phyloP scores from a whole-genome alignment of 2,888 invertebrate genomes.

The Xestia xanthographa region DNA sequence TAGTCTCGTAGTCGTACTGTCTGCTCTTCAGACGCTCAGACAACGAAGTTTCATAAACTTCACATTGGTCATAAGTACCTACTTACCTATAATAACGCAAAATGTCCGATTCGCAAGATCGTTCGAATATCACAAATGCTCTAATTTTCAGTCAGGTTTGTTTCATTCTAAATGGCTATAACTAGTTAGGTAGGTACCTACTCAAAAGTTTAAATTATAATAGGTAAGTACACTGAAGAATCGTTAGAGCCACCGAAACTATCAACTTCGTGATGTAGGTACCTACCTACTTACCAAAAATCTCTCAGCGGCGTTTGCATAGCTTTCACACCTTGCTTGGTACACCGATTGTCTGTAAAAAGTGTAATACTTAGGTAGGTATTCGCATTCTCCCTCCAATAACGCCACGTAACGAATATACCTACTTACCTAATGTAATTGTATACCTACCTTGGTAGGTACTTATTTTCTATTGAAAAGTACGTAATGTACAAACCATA shows the following conservation, averaged over 20 bases:
- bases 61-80: slow-evolving; percentile 10
- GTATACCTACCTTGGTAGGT: too few relatives aligned
- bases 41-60: slow-evolving; percentile 47
- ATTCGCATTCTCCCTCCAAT: too few relatives aligned
- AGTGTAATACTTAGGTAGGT: too few relatives aligned
- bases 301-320: background rate
- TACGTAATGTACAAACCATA: background rate
- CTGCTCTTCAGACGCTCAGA: slow-evolving; percentile 67
- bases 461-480: background rate
- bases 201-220: background rate
- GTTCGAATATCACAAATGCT: background rate
- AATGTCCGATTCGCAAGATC: background rate
- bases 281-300: too few relatives aligned
- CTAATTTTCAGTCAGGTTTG: background rate
- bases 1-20: slow-evolving; percentile 44
- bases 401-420: too few relatives aligned
- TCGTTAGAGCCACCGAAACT: background rate
- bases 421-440: too few relatives aligned
- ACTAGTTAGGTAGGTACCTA: too few relatives aligned
- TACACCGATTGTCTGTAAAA: background rate
- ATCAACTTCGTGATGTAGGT: background rate
- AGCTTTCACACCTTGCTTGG: background rate
- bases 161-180: background rate
- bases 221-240: background rate
- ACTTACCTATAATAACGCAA: background rate